Base-by-base conservation (phyloP, 1,140 invertebrate genomes). In the Wiebesia pumilae region DNA sequence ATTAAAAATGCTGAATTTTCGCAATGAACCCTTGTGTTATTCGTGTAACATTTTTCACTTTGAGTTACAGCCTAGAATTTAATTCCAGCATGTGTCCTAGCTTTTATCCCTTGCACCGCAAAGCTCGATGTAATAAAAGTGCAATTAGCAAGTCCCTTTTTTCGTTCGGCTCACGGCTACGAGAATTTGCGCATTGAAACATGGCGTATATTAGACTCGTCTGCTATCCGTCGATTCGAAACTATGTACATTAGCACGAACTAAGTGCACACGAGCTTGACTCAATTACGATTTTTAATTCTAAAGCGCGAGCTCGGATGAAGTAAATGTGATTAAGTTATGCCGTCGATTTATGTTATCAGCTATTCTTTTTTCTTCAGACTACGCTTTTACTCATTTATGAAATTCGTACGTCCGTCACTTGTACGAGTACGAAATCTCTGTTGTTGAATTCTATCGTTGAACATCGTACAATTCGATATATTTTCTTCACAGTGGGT, bases 211-310 rank as follows among this genome's bases (percentile, higher is more conserved):
- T 71, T 35, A 81, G 67, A 81, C 79, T 81, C 62, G 6, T 71
- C 1, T 21, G 35, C 35, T 38, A 40, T 75, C 71, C 43, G 35
- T 43, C 71, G 71, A 40, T 75, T 27, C 0, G 3, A 38, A 35
- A 0, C 19, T 19, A 43, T 16, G 80, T 73, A 47, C 67, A 83
- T 83, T 83, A 83, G 71, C 33, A 40, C n/a, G 24, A 33, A 10
- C 12, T 82, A 51, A 82, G 81, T 82, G 81, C 65, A 71, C 43
- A 33, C 27, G 43, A 43, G 69, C 30, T 16, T 71, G 69, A 73
- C 69, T 83, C 47, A 30, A 73, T 83, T 83, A 73, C 65, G 67
- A 73, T 73, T 58, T 33, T 83, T 83, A 83, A 83, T 83, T 83
- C 67, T n/a, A 27, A 58, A 54, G n/a, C 16, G 38, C 16, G 38